Evolutionary conservation across 2,113 vertebrate species (phyloP).

Genomic region (Gallinago undulata): DNA sequence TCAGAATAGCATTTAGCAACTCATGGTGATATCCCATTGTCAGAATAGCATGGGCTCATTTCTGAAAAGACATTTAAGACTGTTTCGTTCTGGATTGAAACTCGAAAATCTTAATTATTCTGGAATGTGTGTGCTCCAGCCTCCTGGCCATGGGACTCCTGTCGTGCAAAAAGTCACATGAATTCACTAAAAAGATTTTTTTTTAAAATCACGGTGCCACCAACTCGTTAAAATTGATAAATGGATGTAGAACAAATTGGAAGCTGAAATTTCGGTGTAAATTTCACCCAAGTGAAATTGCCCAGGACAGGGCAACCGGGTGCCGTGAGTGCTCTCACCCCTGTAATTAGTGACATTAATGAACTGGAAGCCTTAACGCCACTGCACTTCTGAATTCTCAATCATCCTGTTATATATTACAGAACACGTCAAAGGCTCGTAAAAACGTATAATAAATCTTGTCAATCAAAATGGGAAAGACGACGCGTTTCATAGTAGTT

Average conservation of each 20-base stretch:
- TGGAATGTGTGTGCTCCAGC: fast-evolving
- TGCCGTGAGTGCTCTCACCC: fast-evolving
- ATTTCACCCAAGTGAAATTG: background rate
- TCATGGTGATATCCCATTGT: background rate
- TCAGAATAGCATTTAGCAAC: background rate
- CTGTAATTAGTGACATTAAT: background rate
- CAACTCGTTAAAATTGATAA: background rate
- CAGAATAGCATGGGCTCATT: background rate
- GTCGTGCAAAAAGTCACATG: background rate
- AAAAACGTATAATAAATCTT: background rate
- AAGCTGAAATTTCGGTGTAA: background rate
- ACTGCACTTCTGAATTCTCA: background rate
- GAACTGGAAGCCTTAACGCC: background rate
- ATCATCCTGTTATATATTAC: background rate
- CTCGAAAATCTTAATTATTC: background rate
- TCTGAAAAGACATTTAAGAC: background rate
- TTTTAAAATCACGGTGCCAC: background rate
- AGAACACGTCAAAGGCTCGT: background rate
- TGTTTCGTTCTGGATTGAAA: background rate
- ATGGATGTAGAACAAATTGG: background rate
- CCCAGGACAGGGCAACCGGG: fast-evolving
- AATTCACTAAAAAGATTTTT: background rate
- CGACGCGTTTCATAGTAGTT: background rate
- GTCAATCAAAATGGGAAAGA: background rate
- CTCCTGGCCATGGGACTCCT: background rate